Conservation (phyloP, 1,140 invertebrate genomes). For the Euura lappo region DNA sequence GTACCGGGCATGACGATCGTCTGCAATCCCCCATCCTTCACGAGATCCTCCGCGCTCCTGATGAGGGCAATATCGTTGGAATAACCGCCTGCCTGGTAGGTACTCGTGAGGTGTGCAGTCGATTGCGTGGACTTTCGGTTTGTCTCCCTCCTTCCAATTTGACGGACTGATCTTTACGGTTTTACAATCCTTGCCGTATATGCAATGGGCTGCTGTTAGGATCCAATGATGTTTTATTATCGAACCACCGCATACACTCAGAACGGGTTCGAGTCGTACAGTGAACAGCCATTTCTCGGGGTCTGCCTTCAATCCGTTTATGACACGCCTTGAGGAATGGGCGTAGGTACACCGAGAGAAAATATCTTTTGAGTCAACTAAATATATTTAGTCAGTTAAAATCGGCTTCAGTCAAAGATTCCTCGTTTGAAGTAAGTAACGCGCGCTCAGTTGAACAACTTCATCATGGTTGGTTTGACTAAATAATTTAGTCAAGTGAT, state of each 20-base stretch:
- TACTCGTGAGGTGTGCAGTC: not conserved
- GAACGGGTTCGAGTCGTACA: not conserved
- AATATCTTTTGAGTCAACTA: no score
- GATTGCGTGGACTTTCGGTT: not conserved
- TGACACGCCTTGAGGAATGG: not conserved
- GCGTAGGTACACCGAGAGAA: not conserved
- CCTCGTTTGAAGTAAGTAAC: no score
- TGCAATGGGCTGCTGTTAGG: not conserved
- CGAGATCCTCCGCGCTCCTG: not conserved
- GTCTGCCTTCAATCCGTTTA: not conserved
- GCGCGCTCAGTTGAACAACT: no score
- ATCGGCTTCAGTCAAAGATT: no score
- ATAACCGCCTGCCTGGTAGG: not conserved
- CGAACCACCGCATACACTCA: not conserved
- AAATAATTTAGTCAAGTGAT: no score
- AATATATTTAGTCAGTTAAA: no score
- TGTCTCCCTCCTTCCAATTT: not conserved
- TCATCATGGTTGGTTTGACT: no score
- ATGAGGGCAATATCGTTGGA: not conserved
- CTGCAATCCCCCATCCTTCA: not conserved
- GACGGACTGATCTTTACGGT: not conserved
- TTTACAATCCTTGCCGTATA: not conserved
- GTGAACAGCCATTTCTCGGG: not conserved
- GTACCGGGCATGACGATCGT: not conserved
- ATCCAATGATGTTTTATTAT: not conserved